Base-by-base conservation (phyloP, 2,888 invertebrate genomes). In the Cyclophora punctaria region DNA sequence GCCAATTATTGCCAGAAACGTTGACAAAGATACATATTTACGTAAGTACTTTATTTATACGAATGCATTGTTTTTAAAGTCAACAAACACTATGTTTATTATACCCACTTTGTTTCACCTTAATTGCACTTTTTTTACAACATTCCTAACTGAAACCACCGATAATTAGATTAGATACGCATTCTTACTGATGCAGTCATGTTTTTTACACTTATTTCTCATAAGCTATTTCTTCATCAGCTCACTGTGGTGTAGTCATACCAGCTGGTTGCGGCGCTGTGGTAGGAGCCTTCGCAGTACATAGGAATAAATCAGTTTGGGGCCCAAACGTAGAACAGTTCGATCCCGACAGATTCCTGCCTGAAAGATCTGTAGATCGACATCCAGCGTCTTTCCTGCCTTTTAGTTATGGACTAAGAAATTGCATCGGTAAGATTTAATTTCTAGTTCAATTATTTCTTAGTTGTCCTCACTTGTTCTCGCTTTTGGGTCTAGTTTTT, bases 321-420 rank as follows among this genome's bases (percentile, higher is more conserved):
- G 90, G 90, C 55, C 83, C 90, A 0, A 78, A 90, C 48, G 91
- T 90, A 0, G 76, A 90, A 4, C 79, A 78, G 43, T 92, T 92
- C 63, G 86, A 91, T 58, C 92, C 92, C 0, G 91, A 92, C 59
- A 70, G 91, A 53, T 92, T 92, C 66, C 71, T 90, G 7, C 89
- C 90, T 0, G 91, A 91, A 61, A 72, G 78, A 40, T 80, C 78
- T 0, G 57, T 66, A 2, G 69, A 75, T 46, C 71, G 89, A 35
- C 88, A 88, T 48, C 86, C 89, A 0, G 87, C 83, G 4, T 73
- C 88, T 2, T 90, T 80, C 61, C 48, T 90, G 33, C 88, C 90
- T 0, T 90, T 90, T 54, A 88, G 89, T 57, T 80, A 75, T 43
- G 90, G 90, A 7, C 67, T 86, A 4, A 79, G 90, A 57, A 88